Conservation (phyloP, 1,140 invertebrate genomes). For the Ericerus pela region DNA sequence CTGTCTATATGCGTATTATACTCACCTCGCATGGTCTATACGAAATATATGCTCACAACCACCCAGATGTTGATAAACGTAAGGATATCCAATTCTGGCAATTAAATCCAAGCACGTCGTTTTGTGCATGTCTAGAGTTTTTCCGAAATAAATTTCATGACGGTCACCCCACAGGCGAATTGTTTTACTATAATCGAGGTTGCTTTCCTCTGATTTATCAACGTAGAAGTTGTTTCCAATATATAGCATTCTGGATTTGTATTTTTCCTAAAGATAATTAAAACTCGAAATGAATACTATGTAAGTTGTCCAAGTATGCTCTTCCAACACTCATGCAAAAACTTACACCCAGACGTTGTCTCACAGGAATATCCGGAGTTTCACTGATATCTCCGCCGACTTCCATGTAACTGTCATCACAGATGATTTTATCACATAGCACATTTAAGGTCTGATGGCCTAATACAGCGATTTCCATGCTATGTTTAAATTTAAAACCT, state of each 20-base stretch:
- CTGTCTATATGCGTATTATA: neutral
- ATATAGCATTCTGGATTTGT: slow-evolving; percentile 1
- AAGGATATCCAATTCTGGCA: slow-evolving; percentile 2
- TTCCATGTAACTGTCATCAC: slow-evolving; percentile 1
- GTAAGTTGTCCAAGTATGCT: too few relatives aligned
- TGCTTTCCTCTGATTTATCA: neutral
- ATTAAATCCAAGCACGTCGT: neutral
- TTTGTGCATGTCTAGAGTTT: neutral
- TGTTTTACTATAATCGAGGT: neutral
- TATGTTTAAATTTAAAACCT: neutral
- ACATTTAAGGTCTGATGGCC: neutral
- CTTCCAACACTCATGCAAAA: too few relatives aligned
- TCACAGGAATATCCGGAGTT: neutral
- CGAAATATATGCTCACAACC: neutral
- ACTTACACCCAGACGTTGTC: neutral
- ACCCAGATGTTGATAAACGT: slow-evolving; percentile 6
- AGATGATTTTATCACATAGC: neutral
- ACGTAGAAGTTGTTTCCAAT: neutral
- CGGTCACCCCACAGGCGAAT: neutral
- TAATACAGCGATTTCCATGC: neutral
- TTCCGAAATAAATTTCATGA: neutral
- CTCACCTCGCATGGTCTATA: neutral
- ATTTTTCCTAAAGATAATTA: neutral
- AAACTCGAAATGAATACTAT: too few relatives aligned
- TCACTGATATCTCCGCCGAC: neutral